phyloP scores from a whole-genome alignment of 1,140 invertebrate species.

The Andricus grossulariae region DNA sequence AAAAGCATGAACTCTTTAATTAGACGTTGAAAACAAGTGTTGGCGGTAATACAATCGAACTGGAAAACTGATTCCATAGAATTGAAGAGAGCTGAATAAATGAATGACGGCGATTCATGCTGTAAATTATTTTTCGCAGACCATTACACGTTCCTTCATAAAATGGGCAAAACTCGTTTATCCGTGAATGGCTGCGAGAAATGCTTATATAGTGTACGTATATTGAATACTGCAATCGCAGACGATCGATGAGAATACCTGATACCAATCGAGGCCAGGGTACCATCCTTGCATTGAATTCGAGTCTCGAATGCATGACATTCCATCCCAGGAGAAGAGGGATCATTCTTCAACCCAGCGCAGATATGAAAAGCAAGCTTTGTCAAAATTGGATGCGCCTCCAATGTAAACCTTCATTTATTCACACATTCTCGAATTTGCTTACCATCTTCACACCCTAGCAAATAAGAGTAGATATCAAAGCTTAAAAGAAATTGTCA shows the following conservation, averaged over 20 bases:
- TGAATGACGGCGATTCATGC: background rate
- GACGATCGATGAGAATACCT: conserved; percentile 23
- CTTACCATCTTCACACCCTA: too few relatives aligned
- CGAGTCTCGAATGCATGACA: conserved; percentile 19
- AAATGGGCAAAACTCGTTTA: conserved; percentile 7
- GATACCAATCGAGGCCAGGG: conserved; percentile 19
- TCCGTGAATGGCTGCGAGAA: background rate
- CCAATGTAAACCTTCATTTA: conserved; percentile 2
- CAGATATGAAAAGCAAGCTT: conserved; percentile 15
- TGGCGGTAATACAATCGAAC: too few relatives aligned
- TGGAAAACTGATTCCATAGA: background rate
- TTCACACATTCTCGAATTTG: background rate
- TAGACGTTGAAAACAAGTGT: too few relatives aligned
- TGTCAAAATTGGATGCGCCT: conserved; percentile 14
- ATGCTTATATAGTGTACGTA: conserved; percentile 17
- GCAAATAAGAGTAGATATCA: too few relatives aligned
- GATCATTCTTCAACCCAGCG: background rate
- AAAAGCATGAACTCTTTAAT: too few relatives aligned
- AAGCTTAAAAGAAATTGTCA: too few relatives aligned
- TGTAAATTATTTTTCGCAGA: background rate
- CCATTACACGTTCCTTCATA: background rate
- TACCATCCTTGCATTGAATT: conserved; percentile 24
- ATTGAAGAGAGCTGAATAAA: background rate
- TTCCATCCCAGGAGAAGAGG: conserved; percentile 1
- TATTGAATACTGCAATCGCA: conserved; percentile 30